Base-by-base conservation (phyloP, 2,113 vertebrate genomes). In the Chunga burmeisteri region DNA sequence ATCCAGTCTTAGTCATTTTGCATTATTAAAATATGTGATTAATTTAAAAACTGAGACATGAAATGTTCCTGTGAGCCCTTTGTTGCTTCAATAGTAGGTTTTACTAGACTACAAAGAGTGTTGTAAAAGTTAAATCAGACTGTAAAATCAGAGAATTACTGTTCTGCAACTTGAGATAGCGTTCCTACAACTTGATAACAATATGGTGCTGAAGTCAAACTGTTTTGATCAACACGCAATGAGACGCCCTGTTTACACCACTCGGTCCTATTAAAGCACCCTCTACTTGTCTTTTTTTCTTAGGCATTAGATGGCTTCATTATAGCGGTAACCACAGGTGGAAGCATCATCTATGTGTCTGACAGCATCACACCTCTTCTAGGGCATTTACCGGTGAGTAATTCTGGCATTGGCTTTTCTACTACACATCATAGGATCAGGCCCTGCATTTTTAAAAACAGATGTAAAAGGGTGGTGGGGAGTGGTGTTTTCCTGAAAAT, bases 221-320 rank as follows among this genome's bases (percentile, higher is more conserved):
- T 62, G 88, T 86, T 84, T 70, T 77, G 68, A 86, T 97, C 84
- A 70, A 66, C 59, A 23, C 16, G 14, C 13, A 2, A 21, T 20
- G 53, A 90, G 62, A 74, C 10, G 21, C 36, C 75, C 61, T 86
- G 81, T 86, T 90, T 97, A 55, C 66, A 80, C 84, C 44, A 42
- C 58, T 47, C 30, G 4, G 44, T 53, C n/a, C 53, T 50, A 4
- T 38, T 93, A 88, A 96, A 93, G 55, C 36, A 16, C 27, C 91
- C 72, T 96, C 22, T 2, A 19, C 49, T 91, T 63, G 49, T 94
- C 61, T 77, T 3, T 88, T 95, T 97, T 88, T 65, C 49, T 7
- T 94, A 99, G 98, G 98, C 98, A 16, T 94, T 99, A 59, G 98
- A 99, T 75, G 98, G 98, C 88, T 99, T 99, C 96, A 97, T 99